These are phyloP conservation scores for Stenichneumon culpator DNA, from an alignment of 2,888 invertebrate species.

Conservation along the genomic window DNA sequence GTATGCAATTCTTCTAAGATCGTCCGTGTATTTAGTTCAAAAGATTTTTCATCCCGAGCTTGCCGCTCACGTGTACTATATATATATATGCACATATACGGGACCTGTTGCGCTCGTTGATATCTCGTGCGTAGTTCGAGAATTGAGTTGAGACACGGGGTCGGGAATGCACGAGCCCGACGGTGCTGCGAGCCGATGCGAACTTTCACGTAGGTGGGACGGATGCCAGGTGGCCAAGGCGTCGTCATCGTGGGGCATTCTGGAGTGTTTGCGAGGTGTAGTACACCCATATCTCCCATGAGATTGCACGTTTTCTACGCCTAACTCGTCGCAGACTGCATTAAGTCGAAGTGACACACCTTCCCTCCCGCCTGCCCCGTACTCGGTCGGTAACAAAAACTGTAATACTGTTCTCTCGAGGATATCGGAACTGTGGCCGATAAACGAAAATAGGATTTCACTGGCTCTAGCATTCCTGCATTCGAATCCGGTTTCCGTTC, in stretches of 20 bases:
- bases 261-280: conserved; percentile 19
- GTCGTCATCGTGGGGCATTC: conserved; percentile 47
- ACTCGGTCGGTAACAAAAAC: too few species aligned
- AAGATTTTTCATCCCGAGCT: neutral
- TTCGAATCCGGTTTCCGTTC: too few species aligned
- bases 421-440: too few species aligned
- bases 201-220: conserved; percentile 72
- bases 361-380: too few species aligned
- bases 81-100: neutral
- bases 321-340: neutral
- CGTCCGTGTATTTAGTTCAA: neutral
- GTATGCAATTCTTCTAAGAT: neutral
- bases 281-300: conserved; percentile 1
- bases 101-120: conserved; percentile 36
- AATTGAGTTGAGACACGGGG: conserved; percentile 49
- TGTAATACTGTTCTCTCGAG: too few species aligned
- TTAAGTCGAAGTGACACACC: too few species aligned
- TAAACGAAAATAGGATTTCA: too few species aligned
- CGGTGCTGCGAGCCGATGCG: conserved; percentile 60
- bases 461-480: too few species aligned
- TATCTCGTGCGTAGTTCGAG: conserved; percentile 47
- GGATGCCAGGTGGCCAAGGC: conserved; percentile 68
- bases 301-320: conserved; percentile 18
- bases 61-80: conserved; percentile 37
- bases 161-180: conserved; percentile 61